phyloP scores from a whole-genome alignment of 2,888 invertebrate species.

The Andrena trimmerana region DNA sequence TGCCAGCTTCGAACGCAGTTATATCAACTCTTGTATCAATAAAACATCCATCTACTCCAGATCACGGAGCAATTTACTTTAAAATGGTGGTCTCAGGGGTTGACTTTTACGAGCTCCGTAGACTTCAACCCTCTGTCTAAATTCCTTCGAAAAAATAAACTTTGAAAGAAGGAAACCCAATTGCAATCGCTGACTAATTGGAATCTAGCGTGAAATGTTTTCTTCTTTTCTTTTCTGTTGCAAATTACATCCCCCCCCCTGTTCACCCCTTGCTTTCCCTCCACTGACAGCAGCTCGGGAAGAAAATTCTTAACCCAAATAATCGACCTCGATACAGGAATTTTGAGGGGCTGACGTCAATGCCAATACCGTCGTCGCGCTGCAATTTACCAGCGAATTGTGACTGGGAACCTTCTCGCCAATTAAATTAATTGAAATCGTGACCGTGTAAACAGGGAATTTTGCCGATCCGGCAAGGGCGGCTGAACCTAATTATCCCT shows the following conservation, averaged over 20 bases:
- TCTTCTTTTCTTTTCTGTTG: background rate
- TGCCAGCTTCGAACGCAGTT: background rate
- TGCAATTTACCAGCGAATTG: background rate
- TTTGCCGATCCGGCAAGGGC: background rate
- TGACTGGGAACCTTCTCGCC: background rate
- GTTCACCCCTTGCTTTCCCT: background rate
- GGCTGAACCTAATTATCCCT: constrained; percentile 21
- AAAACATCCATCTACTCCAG: background rate
- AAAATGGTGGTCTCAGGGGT: background rate
- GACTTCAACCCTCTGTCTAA: no score
- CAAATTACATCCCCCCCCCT: background rate
- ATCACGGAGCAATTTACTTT: background rate
- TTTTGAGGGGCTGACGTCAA: constrained; percentile 44
- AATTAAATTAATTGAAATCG: constrained; percentile 21
- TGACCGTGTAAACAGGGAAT: background rate
- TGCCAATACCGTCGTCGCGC: constrained; percentile 30
- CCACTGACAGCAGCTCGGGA: background rate
- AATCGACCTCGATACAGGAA: constrained; percentile 35
- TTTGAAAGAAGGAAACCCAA: background rate
- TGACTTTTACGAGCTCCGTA: no score
- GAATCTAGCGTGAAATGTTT: no score
- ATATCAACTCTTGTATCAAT: background rate
- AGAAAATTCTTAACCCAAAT: constrained; percentile 52
- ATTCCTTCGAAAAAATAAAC: background rate
- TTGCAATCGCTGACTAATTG: no score